These are phyloP conservation scores for Spilosoma lubricipeda DNA, from an alignment of 2,888 invertebrate species.

Conservation along the genomic window DNA sequence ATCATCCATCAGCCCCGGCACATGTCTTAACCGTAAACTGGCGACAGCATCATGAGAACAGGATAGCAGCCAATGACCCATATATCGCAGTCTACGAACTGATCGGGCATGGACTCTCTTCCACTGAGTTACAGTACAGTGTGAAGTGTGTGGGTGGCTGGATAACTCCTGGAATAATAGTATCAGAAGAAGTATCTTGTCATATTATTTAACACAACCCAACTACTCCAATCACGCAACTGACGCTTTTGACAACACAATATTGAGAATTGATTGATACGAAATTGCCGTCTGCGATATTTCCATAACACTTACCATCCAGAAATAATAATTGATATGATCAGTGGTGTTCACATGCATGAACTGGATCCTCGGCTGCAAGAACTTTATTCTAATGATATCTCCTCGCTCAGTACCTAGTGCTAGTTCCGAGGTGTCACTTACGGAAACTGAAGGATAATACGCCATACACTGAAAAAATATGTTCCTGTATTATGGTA, in stretches of 20 bases:
- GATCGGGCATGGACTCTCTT: constrained; percentile 80
- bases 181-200: background rate
- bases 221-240: no score
- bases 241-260: no score
- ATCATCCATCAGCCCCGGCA: constrained; percentile 80
- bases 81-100: constrained; percentile 80
- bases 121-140: constrained; percentile 75
- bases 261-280: no score
- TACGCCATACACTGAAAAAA: constrained; percentile 77
- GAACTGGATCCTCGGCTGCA: constrained; percentile 83
- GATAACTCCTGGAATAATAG: constrained; percentile 79
- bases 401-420: constrained; percentile 86
- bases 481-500: background rate
- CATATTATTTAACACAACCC: no score
- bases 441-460: constrained; percentile 55
- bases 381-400: constrained; percentile 81
- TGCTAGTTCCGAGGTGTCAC: constrained; percentile 74
- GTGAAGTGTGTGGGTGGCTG: constrained; percentile 77
- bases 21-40: constrained; percentile 81
- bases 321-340: constrained; percentile 85
- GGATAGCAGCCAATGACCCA: constrained; percentile 79
- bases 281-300: no score
- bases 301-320: constrained; percentile 77
- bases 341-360: constrained; percentile 84
- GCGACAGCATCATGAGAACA: constrained; percentile 85